phyloP scores from a whole-genome alignment of 2,888 invertebrate genomes.

The Nymphalis c-album region DNA sequence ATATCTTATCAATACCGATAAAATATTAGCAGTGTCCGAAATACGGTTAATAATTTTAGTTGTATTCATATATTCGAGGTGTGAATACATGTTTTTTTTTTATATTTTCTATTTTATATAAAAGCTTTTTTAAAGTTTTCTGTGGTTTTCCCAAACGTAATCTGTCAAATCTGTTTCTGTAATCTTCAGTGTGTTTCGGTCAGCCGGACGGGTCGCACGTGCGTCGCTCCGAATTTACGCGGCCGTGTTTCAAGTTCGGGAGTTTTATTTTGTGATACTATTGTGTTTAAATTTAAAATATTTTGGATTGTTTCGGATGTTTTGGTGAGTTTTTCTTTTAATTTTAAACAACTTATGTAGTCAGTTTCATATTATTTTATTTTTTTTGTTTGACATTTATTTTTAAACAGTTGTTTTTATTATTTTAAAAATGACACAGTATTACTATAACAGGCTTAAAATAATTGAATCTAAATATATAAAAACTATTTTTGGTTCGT shows the following conservation, averaged over 20 bases:
- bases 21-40: constrained; percentile 26
- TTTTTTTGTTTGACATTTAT: no score
- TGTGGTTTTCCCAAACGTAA: background rate
- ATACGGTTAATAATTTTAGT: constrained; percentile 29
- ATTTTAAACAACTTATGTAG: background rate
- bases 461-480: no score
- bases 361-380: no score
- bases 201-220: background rate
- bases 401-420: no score
- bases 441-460: no score
- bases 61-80: constrained; percentile 5
- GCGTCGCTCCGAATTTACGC: background rate
- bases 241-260: constrained; percentile 1
- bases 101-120: background rate
- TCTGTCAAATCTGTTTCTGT: no score
- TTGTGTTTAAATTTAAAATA: constrained; percentile 2
- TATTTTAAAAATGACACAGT: no score
- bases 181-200: background rate
- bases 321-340: background rate
- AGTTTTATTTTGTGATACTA: constrained; percentile 1
- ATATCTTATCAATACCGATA: constrained; percentile 56
- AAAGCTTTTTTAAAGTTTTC: constrained; percentile 2
- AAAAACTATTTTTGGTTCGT: no score
- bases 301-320: background rate
- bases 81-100: constrained; percentile 1